A percentile compares a stretch with the other conserved stretches of the same genome.
These are phyloP conservation scores for Margarornis squamiger DNA, from an alignment of 2,797 vertebrate genomes.

Conservation along the genomic window DNA sequence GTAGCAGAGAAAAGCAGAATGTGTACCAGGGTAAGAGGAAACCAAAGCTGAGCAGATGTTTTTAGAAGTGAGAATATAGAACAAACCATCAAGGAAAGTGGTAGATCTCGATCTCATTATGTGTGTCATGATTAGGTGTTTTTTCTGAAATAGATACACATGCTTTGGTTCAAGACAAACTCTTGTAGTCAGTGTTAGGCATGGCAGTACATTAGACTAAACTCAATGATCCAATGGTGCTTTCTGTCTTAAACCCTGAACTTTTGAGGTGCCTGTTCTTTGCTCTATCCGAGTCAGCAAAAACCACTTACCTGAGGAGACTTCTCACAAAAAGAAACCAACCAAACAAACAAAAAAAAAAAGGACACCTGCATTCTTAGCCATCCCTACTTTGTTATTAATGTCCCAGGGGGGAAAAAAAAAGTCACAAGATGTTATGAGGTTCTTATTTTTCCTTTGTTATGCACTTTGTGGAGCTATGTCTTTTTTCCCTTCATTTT, in stretches of 20 bases:
- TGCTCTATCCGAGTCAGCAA: background rate
- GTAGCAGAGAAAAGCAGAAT: background rate
- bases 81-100: background rate
- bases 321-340: background rate
- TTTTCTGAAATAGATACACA: background rate
- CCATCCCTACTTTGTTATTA: background rate
- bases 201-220: background rate
- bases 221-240: background rate
- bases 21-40: background rate
- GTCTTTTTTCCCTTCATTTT: background rate
- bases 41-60: background rate
- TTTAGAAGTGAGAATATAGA: background rate
- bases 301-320: background rate
- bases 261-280: background rate
- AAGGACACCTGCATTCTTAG: background rate
- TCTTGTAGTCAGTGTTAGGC: background rate
- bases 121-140: background rate
- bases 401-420: background rate
- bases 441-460: background rate
- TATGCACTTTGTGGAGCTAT: background rate
- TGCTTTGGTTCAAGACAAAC: background rate
- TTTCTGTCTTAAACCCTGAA: background rate
- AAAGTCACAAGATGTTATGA: background rate
- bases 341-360: too few species aligned
- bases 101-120: background rate